Conservation (phyloP, 2,797 vertebrate species). For the Enteromius thamalakanensis region DNA sequence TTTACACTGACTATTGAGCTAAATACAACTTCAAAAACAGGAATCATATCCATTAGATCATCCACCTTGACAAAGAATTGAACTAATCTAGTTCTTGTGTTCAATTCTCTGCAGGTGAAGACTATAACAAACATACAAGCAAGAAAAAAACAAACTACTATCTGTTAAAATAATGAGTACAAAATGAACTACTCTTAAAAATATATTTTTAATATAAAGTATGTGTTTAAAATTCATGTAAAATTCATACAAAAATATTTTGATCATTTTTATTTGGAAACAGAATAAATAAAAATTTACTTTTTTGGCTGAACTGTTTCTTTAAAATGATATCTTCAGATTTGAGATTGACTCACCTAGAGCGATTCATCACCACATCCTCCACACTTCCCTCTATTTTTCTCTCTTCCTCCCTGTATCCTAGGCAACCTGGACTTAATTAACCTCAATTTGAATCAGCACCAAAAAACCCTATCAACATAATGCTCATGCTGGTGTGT, state of each 20-base stretch:
- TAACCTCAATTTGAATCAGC: slow-evolving; percentile 34
- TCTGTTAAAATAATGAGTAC: neutral
- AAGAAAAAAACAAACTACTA: neutral
- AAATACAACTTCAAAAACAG: neutral
- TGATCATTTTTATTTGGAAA: neutral
- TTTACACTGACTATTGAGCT: neutral
- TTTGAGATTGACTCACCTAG: slow-evolving; percentile 16
- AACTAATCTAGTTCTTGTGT: neutral
- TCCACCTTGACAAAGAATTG: neutral
- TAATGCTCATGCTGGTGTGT: slow-evolving; percentile 1
- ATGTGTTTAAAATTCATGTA: neutral
- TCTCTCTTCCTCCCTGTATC: slow-evolving; percentile 12
- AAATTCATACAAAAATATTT: neutral
- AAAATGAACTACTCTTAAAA: neutral
- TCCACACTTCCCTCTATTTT: slow-evolving; percentile 16
- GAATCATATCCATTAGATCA: neutral
- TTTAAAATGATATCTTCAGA: neutral
- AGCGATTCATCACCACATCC: slow-evolving; percentile 7
- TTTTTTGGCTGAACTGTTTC: neutral
- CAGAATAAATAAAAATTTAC: no score
- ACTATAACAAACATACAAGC: neutral
- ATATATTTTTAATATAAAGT: neutral
- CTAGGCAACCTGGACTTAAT: slow-evolving; percentile 24
- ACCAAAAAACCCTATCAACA: slow-evolving; percentile 12
- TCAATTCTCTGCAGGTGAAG: neutral